Percentiles rank a stretch among this genome's conserved stretches.
Evolutionary conservation across 2,888 invertebrate genomes (phyloP).

Genomic region (Hirtodrosophila confusa): DNA sequence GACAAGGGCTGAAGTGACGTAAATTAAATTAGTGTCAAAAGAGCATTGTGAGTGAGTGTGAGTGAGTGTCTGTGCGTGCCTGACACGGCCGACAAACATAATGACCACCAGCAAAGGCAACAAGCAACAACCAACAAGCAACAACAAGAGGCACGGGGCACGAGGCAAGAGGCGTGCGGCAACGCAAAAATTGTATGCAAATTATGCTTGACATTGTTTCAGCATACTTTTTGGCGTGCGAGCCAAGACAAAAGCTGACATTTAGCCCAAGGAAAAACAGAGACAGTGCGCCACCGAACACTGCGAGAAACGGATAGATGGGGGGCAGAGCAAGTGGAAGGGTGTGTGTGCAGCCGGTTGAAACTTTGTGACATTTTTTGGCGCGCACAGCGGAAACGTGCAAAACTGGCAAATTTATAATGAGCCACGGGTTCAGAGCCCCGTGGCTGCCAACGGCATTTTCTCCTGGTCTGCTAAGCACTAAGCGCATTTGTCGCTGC

Average conservation of each 20-base stretch:
- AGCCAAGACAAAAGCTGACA: constrained; percentile 78
- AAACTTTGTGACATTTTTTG: constrained; percentile 76
- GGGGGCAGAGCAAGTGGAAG: background rate
- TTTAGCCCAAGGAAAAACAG: constrained; percentile 74
- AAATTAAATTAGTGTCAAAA: constrained; percentile 78
- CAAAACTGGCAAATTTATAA: constrained; percentile 79
- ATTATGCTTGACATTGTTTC: constrained; percentile 79
- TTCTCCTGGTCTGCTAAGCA: constrained; percentile 64
- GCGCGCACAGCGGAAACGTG: constrained; percentile 73
- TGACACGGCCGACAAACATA: constrained; percentile 73
- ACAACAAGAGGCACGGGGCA: constrained; percentile 8
- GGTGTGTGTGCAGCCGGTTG: constrained; percentile 43
- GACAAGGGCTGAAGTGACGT: constrained; percentile 50
- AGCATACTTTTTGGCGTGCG: constrained; percentile 76
- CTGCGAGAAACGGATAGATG: constrained; percentile 6
- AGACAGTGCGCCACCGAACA: constrained; percentile 31
- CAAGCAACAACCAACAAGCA: constrained; percentile 32
- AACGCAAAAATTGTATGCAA: constrained; percentile 71
- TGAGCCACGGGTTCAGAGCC: constrained; percentile 68
- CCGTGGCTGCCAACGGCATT: constrained; percentile 64
- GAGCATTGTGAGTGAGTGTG: constrained; percentile 58
- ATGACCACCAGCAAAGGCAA: constrained; percentile 66
- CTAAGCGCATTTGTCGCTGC: constrained; percentile 71
- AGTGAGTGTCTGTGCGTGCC: constrained; percentile 68
- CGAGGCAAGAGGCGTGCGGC: constrained; percentile 11